phyloP scores from a whole-genome alignment of 2,797 vertebrate species.

The Enteromius treurensis region DNA sequence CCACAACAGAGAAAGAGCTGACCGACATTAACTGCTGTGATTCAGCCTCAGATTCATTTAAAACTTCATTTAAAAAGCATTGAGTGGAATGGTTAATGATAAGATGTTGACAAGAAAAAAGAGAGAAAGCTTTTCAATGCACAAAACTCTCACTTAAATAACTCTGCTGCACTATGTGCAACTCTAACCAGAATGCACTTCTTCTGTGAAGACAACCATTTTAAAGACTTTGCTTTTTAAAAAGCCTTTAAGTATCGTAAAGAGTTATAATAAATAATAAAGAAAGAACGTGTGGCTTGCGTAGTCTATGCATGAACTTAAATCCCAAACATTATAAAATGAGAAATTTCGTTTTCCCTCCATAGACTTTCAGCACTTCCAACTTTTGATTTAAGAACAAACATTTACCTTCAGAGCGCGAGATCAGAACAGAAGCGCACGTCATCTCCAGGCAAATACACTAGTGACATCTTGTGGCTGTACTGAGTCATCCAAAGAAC shows the following conservation, averaged over 20 bases:
- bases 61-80: constrained; percentile 41
- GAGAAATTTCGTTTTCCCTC: not conserved
- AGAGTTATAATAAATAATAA: not conserved
- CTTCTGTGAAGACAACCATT: not conserved
- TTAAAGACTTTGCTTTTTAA: not conserved
- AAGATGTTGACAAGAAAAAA: not conserved
- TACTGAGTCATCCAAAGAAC: not conserved
- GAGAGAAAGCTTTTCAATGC: not conserved
- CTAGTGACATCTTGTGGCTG: constrained; percentile 33
- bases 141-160: not conserved
- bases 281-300: not conserved
- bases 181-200: not conserved
- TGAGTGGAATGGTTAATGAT: constrained; percentile 23
- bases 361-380: not conserved
- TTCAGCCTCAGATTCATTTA: constrained; percentile 37
- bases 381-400: not conserved
- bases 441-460: not conserved
- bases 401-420: not conserved
- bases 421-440: not conserved
- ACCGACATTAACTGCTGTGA: constrained; percentile 37
- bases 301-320: not conserved
- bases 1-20: constrained; percentile 26
- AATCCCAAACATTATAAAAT: not conserved
- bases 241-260: not conserved
- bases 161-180: not conserved